A percentile compares a stretch with the other conserved stretches of the same genome.
Conservation (phyloP, 2,797 vertebrate species). For the Limosa lapponica region DNA sequence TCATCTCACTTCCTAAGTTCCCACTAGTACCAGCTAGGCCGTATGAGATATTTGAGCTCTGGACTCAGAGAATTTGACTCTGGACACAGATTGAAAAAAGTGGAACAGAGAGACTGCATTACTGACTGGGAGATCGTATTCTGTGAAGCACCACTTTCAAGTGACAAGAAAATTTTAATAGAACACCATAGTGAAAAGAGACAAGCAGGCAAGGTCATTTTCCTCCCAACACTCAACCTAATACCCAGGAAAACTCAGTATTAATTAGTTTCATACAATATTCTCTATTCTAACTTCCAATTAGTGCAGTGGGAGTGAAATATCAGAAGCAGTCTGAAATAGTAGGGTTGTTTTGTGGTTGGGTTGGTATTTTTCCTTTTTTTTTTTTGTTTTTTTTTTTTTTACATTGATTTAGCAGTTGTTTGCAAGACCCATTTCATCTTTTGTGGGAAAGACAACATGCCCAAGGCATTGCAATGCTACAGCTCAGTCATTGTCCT, state of each 20-base stretch:
- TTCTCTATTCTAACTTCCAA: neutral
- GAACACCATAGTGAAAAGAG: neutral
- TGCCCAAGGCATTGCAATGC: neutral
- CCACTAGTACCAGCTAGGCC: neutral
- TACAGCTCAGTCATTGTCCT: neutral
- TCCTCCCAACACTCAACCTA: neutral
- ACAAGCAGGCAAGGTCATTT: neutral
- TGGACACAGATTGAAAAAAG: neutral
- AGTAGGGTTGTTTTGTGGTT: too few relatives aligned
- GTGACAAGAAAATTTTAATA: neutral
- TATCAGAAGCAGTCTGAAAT: neutral
- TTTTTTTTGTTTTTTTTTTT: neutral
- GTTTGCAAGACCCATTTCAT: neutral
- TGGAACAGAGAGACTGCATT: neutral
- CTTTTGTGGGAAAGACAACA: neutral
- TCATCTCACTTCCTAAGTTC: neutral
- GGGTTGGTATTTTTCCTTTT: neutral
- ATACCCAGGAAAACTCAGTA: neutral
- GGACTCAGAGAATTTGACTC: neutral
- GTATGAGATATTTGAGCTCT: neutral
- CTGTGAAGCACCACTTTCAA: neutral
- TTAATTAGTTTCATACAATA: neutral
- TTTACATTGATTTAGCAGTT: neutral
- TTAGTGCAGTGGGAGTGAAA: neutral
- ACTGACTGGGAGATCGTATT: neutral